Base-by-base conservation (phyloP, 2,888 invertebrate species). In the Polylopha cassiicola region DNA sequence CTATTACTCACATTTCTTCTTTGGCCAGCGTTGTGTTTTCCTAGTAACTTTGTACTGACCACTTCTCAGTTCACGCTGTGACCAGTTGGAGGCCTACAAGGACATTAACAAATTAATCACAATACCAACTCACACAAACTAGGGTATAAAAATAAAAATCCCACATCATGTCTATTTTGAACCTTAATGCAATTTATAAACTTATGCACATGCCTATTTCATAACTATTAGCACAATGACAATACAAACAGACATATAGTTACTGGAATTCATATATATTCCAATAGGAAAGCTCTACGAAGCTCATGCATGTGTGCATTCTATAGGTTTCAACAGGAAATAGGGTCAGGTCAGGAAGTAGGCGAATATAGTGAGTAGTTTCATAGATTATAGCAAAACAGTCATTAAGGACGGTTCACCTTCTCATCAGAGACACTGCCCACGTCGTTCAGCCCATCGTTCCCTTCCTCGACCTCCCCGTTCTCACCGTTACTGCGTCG, bases 401-500 rank as follows among this genome's bases (percentile, higher is more conserved):
- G 68, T 61, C 59, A 66, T 58, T 67, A 59, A 58, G 57, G 61
- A 65, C 55, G 52, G 48, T 62, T 84, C 82, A 85, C 82, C 85
- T 86, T 86, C 69, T 84, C 86, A 55, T 81, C 81, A 51, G 78
- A 79, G 50, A 81, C 74, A 71, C 79, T 82, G 66, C 75, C 79
- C 62, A 70, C 76, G 66, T 80, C 81, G 77, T 82, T 82, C 56
- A 75, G 61, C 57, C 73, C 69, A 60, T 77, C 76, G 75, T 77
- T 80, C 61, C 73, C 78, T 60, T 86, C 85, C 53, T 84, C 82
- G 63, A 78, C 73, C 65, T 85, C 85, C 64, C 84, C 85, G 57
- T 82, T 81, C 68, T 84, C 85, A 66, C 84, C 84, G 60, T 84
- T 82, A 74, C 86, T 86, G 65, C 86, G 85, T 60, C 86, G 82